A percentile compares a stretch with the other conserved stretches of the same genome.
These are phyloP conservation scores for Drosophila koepferae DNA, from an alignment of 2,888 invertebrate genomes.

Conservation along the genomic window DNA sequence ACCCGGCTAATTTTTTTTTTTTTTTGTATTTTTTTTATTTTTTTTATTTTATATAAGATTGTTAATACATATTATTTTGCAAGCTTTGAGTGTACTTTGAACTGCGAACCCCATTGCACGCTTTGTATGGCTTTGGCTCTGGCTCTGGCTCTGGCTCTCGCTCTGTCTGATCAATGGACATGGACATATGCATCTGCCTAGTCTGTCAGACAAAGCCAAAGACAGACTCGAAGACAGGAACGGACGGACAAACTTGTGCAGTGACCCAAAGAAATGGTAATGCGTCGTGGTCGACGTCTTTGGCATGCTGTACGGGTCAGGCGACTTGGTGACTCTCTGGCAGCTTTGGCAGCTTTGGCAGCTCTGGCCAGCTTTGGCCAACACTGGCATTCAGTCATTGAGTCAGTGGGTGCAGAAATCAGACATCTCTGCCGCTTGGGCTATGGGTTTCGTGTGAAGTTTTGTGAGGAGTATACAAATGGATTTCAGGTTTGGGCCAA, in stretches of 20 bases:
- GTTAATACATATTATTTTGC: slow-evolving; percentile 84
- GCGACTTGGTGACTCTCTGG: slow-evolving; percentile 30
- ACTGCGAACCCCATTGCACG: slow-evolving; percentile 77
- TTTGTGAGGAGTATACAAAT: slow-evolving; percentile 81
- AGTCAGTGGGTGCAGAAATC: slow-evolving; percentile 78
- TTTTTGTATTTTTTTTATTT: slow-evolving; percentile 36
- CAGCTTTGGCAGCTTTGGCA: slow-evolving; percentile 25
- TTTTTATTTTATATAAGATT: slow-evolving; percentile 78
- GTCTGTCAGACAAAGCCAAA: slow-evolving; percentile 44
- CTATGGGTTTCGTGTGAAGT: slow-evolving; percentile 71
- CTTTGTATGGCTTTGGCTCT: slow-evolving; percentile 14
- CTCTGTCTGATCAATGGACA: slow-evolving; percentile 69
- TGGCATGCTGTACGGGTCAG: slow-evolving; percentile 48
- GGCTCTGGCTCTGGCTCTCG: slow-evolving; percentile 10
- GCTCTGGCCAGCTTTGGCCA: slow-evolving; percentile 19
- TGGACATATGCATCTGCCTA: slow-evolving; percentile 72
- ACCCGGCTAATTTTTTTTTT: slow-evolving; percentile 68
- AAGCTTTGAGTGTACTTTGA: slow-evolving; percentile 72
- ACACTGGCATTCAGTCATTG: slow-evolving; percentile 75
- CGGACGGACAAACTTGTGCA: slow-evolving; percentile 54
- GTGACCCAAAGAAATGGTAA: slow-evolving; percentile 83
- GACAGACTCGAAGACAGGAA: slow-evolving; percentile 10
- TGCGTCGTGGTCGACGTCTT: slow-evolving; percentile 60
- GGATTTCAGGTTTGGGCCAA: slow-evolving; percentile 71
- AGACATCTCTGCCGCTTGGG: slow-evolving; percentile 20